Evolutionary conservation across 2,888 invertebrate species (phyloP).

Genomic region (Lepidocyrtinus sp.): DNA sequence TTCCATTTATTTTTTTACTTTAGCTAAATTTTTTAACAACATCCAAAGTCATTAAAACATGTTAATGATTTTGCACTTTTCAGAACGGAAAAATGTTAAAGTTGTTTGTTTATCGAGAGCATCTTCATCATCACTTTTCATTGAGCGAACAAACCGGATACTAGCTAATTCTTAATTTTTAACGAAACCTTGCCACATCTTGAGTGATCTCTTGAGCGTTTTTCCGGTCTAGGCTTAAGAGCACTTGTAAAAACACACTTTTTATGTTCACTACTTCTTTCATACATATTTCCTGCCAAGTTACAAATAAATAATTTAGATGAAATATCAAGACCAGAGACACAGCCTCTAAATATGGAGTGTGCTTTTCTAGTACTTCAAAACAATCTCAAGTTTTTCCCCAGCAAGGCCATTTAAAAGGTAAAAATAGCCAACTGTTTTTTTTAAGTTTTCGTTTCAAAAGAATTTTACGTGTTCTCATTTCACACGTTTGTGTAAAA

Average conservation of each 20-base stretch:
- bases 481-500: too few species aligned
- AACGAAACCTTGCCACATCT: slow-evolving; percentile 15
- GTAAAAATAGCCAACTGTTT: too few species aligned
- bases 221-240: slow-evolving; percentile 19
- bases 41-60: background rate
- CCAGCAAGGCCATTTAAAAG: too few species aligned
- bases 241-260: slow-evolving; percentile 16
- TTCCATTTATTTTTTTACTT: too few species aligned
- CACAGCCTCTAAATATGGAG: too few species aligned
- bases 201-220: slow-evolving; percentile 28
- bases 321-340: slow-evolving; percentile 44
- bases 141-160: background rate
- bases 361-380: too few species aligned
- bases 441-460: too few species aligned
- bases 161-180: slow-evolving; percentile 21
- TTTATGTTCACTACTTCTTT: too few species aligned
- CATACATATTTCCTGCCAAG: slow-evolving; percentile 1
- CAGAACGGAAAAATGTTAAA: background rate
- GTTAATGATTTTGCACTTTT: slow-evolving; percentile 9
- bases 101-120: slow-evolving; percentile 9
- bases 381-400: too few species aligned
- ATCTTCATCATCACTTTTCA: slow-evolving; percentile 4
- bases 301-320: slow-evolving; percentile 41
- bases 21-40: too few species aligned
- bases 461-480: too few species aligned